Conservation (phyloP, 2,113 vertebrate species). For the Capreolus pygargus region DNA sequence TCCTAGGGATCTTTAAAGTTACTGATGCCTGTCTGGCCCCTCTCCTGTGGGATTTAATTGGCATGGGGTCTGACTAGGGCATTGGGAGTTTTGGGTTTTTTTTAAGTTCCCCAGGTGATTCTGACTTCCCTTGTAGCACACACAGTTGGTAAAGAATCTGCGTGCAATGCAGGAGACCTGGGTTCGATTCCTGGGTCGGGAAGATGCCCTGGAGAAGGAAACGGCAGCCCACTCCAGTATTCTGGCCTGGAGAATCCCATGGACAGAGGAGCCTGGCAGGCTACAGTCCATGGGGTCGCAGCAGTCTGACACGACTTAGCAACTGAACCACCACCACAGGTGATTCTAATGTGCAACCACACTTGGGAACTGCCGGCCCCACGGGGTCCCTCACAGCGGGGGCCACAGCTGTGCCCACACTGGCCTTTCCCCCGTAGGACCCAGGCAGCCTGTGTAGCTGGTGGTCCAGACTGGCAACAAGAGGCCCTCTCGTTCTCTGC, state of each 20-base stretch:
- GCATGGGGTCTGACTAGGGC: neutral
- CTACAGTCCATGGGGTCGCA: neutral
- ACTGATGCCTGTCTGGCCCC: neutral
- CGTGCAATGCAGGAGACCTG: neutral
- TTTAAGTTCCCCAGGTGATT: neutral
- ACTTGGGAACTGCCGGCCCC: neutral
- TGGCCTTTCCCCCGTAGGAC: neutral
- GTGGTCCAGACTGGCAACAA: neutral
- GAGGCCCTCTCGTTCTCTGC: neutral
- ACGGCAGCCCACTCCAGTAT: neutral
- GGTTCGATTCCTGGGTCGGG: neutral
- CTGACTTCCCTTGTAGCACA: neutral
- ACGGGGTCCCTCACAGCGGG: neutral
- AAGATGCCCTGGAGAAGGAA: neutral
- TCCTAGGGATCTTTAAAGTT: neutral
- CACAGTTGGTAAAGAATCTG: neutral
- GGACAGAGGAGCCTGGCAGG: neutral
- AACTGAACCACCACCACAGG: neutral
- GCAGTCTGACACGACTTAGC: neutral
- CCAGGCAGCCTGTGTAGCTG: neutral
- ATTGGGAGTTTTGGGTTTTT: neutral
- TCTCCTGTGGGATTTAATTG: neutral
- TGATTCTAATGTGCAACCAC: neutral
- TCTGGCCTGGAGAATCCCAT: neutral
- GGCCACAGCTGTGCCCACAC: fast-evolving